These are phyloP conservation scores for Epistrophe eligans DNA, from an alignment of 2,888 invertebrate genomes.

Conservation along the genomic window DNA sequence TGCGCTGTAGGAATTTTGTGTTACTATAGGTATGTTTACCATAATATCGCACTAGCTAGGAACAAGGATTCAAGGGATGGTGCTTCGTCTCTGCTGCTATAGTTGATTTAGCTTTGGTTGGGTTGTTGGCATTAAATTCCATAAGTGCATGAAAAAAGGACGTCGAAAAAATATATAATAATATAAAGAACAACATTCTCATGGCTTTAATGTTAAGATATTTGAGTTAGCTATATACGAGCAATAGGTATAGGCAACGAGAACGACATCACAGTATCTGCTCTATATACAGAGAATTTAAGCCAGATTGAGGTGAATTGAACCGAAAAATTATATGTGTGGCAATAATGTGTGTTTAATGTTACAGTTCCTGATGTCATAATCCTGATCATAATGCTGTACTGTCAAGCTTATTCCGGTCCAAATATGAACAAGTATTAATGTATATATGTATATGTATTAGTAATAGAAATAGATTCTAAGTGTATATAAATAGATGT, in stretches of 20 bases:
- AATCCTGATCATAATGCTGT: slow-evolving; percentile 69
- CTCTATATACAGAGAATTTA: slow-evolving; percentile 6
- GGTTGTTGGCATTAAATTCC: slow-evolving; percentile 63
- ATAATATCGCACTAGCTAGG: slow-evolving; percentile 14
- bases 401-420: slow-evolving; percentile 71
- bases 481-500: too few species aligned
- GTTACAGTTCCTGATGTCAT: slow-evolving; percentile 72
- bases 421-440: slow-evolving; percentile 24
- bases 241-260: not conserved
- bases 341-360: slow-evolving; percentile 75
- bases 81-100: not conserved
- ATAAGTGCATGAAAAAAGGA: slow-evolving; percentile 63
- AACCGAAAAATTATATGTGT: slow-evolving; percentile 74
- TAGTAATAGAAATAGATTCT: too few species aligned
- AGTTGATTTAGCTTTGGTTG: not conserved
- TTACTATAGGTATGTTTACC: not conserved
- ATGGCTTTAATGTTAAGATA: slow-evolving; percentile 62
- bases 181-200: slow-evolving; percentile 4
- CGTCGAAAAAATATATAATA: not conserved
- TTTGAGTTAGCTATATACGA: slow-evolving; percentile 2
- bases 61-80: not conserved
- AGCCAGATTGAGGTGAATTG: slow-evolving; percentile 71
- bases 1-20: slow-evolving; percentile 45
- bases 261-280: not conserved
- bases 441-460: not conserved